Evolutionary conservation across 2,888 invertebrate genomes (phyloP), one percentile per base, ranked within the genome.

Genomic region (Stenotaenia linearis): DNA sequence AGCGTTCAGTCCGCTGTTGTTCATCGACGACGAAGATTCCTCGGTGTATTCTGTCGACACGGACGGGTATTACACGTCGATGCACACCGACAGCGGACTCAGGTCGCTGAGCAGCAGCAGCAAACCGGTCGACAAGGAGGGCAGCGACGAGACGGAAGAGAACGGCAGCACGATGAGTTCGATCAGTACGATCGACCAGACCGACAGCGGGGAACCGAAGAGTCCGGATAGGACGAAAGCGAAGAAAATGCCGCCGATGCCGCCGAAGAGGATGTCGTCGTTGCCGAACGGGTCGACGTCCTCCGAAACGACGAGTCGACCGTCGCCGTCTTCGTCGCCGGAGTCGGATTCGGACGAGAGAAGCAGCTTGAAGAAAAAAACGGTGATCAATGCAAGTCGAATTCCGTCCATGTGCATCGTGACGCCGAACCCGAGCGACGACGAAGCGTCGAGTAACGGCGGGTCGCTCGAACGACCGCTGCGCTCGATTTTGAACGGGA

Each of bases 21-120:
- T 79, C 82, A 85, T 85, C 30, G 93, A 94, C 86, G 95, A 95
- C 85, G 90, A 92, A 78, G 95, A 95, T 87, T 93, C 93, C 83
- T 96, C 96, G 0, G 93, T 95, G 80, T 97, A 96, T 86, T 97
- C 97, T 1, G 95, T 97, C 85, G 98, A 98, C 85, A 96, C 96
- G 0, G 98, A 98, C 87, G 98, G 98, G 7, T 98, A 97, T 86
- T 98, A 96, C 86, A 98, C 98, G 0, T 97, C 97, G 23, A 98
- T 98, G 89, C 97, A 98, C 86, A 92, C 95, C 90, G 97, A 98
- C 86, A 96, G 96, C 79, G 97, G 97, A 0, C 87, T 98, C 75
- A 81, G 93, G 78, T 82, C 80, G 21, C 28, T 77, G 81, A 40
- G 28, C 12, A 77, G 78, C 25, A 25, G 40, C 28, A 61, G 35